Conservation (phyloP, 2,113 vertebrate species). For the mouse (Mus musculus) region GRCm39 chr3:103253501-103254000, state of each 20-base stretch:
- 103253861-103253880: not conserved
- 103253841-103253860: constrained; percentile 6
- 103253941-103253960: constrained; percentile 83
- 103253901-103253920: not conserved
- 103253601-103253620: constrained; percentile 19
- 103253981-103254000: constrained; percentile 94
- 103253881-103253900: constrained; percentile 38
- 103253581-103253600: not conserved
- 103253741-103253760: too few relatives aligned
- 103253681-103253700: too few relatives aligned
- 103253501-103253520: not conserved
- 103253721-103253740: too few relatives aligned
- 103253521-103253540: not conserved
- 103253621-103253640: not conserved
- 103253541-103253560: not conserved
- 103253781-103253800: too few relatives aligned
- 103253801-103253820: too few relatives aligned
- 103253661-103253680: not conserved
- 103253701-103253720: too few relatives aligned
- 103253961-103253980: constrained; percentile 98
- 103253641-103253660: not conserved
- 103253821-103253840: too few relatives aligned
- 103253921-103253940: constrained; percentile 70
- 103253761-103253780: too few relatives aligned
- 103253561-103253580: not conserved